These are phyloP conservation scores for Hydrolagus colliei DNA, from an alignment of 2,797 vertebrate species.

Conservation along the genomic window DNA sequence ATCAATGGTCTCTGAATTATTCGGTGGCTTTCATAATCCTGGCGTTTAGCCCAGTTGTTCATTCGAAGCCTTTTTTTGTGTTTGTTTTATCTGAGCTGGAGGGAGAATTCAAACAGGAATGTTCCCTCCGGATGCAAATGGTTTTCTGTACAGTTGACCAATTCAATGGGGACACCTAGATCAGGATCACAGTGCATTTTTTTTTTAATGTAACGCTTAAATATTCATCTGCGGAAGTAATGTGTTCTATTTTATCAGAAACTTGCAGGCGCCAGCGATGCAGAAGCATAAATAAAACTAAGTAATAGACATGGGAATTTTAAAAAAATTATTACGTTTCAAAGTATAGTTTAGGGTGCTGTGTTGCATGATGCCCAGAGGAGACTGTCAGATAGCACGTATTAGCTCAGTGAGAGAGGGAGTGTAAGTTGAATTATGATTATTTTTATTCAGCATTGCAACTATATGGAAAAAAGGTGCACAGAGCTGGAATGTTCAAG, in stretches of 20 bases:
- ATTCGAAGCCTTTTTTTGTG: not conserved
- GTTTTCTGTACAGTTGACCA: not conserved
- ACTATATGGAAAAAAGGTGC: not conserved
- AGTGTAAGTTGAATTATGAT: too few relatives aligned
- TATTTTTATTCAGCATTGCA: too few relatives aligned
- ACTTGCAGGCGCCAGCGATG: not conserved
- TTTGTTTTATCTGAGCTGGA: not conserved
- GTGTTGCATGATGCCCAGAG: not conserved
- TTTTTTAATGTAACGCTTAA: too few relatives aligned
- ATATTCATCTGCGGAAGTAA: not conserved
- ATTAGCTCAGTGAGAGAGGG: not conserved
- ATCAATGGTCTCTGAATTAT: not conserved
- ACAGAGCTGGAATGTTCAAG: too few relatives aligned
- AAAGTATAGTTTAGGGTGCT: not conserved
- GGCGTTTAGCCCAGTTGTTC: too few relatives aligned
- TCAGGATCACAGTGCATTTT: not conserved
- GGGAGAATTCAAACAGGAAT: not conserved
- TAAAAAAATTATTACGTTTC: not conserved
- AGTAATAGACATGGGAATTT: not conserved
- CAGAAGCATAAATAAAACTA: not conserved
- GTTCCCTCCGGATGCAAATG: not conserved
- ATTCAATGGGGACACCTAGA: not conserved
- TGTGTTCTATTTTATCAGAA: not conserved
- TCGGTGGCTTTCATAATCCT: not conserved
- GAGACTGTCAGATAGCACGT: too few relatives aligned